Base-by-base conservation (phyloP, 2,888 invertebrate genomes). In the Andrena flavipes region DNA sequence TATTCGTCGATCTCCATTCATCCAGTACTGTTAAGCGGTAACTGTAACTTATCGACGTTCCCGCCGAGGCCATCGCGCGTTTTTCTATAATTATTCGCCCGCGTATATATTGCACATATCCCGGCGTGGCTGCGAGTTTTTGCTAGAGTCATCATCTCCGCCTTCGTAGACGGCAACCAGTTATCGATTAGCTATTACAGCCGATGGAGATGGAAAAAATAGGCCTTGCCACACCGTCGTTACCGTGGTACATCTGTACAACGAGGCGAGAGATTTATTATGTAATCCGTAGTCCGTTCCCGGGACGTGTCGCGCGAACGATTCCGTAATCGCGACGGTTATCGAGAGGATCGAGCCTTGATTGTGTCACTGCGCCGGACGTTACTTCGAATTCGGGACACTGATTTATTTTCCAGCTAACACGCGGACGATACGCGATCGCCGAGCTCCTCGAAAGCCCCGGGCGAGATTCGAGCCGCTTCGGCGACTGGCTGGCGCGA, bases 1-100 rank as follows among this genome's bases (percentile, higher is more conserved):
- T 80, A 69, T 74, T 76, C 54, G 75, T 62, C 51, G 75, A 63
- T 86, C 79, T 81, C 77, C 86, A 86, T 87, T 87, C 86, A 87
- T 49, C 71, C n/a, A 51, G 49, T 76, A 77, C 77, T 76, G 82
- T 74, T 72, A 65, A 84, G 49, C 29, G n/a, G 51, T 85, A 77
- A 74, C 74, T 72, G 79, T 75, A 72, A 82, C 60, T 75, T 72
- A 78, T 77, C 33, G 72, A 70, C 72, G 73, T 72, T 54, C 56
- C 60, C 65, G 30, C 54, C 8, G 48, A 65, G 62, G 56, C 42
- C 65, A 29, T 6, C 51, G 20, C 62, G 42, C 64, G 48, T 82
- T 80, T 73, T 65, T 64, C 51, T n/a, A 42, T 33, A 59, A 76
- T 70, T 70, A 71, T 65, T 49, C 35, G 13, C 56, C 26, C 13